These are phyloP conservation scores for Tokudaia tokunoshimensis DNA, from an alignment of 2,797 vertebrate species.

Conservation along the genomic window DNA sequence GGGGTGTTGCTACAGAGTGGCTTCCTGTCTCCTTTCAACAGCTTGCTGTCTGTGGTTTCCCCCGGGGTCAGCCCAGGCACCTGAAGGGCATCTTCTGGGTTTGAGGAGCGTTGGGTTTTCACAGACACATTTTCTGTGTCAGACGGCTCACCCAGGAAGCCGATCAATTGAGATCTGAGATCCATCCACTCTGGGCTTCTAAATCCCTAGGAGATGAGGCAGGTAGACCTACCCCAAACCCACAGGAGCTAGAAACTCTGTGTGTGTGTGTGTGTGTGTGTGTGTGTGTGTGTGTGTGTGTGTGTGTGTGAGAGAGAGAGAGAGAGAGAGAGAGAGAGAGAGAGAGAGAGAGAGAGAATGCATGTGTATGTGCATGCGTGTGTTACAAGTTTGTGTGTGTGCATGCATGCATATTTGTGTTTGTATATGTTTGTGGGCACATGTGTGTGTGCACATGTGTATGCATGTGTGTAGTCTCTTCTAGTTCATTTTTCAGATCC, in stretches of 20 bases:
- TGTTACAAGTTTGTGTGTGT: too few species aligned
- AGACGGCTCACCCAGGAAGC: not conserved
- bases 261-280: not conserved
- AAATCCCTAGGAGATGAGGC: not conserved
- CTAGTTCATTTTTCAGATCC: not conserved
- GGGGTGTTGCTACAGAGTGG: not conserved
- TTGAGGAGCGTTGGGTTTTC: not conserved
- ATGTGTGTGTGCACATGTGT: not conserved
- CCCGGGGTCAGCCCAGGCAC: not conserved
- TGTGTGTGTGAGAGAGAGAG: too few species aligned
- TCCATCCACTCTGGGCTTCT: not conserved
- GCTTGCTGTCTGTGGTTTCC: not conserved
- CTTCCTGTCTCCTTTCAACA: not conserved
- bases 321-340: too few species aligned
- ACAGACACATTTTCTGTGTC: not conserved
- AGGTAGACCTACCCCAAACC: accelerated
- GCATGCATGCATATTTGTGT: too few species aligned
- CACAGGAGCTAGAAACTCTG: not conserved
- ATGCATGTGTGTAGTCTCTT: too few species aligned
- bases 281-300: too few species aligned
- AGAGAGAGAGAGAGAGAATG: too few species aligned
- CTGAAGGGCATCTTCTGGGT: not conserved
- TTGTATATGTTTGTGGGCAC: too few species aligned
- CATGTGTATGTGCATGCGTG: too few species aligned
- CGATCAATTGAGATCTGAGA: not conserved